phyloP scores from a whole-genome alignment of 2,888 invertebrate species.

The Harpalus rufipes region DNA sequence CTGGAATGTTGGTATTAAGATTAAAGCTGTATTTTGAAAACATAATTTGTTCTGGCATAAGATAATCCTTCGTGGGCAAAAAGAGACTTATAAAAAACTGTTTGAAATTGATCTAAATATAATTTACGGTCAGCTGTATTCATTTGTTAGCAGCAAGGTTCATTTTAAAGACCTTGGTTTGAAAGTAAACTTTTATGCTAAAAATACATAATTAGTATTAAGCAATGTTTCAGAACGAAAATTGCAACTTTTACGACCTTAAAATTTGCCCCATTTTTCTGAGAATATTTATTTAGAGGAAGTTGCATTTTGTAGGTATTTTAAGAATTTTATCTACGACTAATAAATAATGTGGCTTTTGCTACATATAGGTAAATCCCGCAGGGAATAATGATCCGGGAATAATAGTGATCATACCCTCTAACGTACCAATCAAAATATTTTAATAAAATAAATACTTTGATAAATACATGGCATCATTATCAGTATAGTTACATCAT shows the following conservation, averaged over 20 bases:
- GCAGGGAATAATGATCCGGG: too few relatives aligned
- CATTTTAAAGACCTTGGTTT: neutral
- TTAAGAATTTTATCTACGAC: too few relatives aligned
- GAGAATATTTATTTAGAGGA: too few relatives aligned
- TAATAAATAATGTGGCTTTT: too few relatives aligned
- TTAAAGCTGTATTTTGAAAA: neutral
- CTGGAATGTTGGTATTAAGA: slow-evolving; percentile 1
- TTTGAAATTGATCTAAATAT: neutral
- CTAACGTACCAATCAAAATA: too few relatives aligned
- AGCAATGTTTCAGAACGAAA: neutral
- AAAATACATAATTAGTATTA: neutral
- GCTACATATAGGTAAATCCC: too few relatives aligned
- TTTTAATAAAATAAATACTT: too few relatives aligned
- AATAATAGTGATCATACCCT: too few relatives aligned
- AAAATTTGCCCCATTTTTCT: too few relatives aligned
- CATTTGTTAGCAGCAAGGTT: neutral
- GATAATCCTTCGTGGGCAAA: neutral
- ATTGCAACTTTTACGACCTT: neutral
- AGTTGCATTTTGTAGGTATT: too few relatives aligned
- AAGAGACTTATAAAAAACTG: neutral
- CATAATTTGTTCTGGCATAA: slow-evolving; percentile 3
- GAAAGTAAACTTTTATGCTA: neutral
- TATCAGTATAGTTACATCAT: too few relatives aligned
- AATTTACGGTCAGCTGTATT: slow-evolving; percentile 2
- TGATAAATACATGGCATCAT: too few relatives aligned